A percentile compares a stretch with the other conserved stretches of the same genome.
Conservation (phyloP, 1,140 invertebrate species). For the Hyles vespertilio region DNA sequence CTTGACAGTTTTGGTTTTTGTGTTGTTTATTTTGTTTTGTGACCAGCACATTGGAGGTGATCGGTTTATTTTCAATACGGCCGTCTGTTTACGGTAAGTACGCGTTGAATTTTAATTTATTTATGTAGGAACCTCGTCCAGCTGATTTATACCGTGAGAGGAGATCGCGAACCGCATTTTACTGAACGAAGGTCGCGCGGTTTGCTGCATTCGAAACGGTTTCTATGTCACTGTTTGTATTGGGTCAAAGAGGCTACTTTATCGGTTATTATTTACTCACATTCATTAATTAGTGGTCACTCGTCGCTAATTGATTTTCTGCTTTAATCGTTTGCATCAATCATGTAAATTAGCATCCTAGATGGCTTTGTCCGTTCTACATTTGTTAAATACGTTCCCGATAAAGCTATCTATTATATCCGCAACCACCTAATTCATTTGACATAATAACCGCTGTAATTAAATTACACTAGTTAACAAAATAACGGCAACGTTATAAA, state of each 20-base stretch:
- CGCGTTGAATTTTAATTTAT: slow-evolving; percentile 62
- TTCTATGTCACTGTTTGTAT: slow-evolving; percentile 27
- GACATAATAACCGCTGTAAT: too few species aligned
- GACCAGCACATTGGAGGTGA: slow-evolving; percentile 66
- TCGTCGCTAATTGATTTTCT: slow-evolving; percentile 20
- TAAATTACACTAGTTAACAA: too few species aligned
- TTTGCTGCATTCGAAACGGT: slow-evolving; percentile 33
- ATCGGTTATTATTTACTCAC: slow-evolving; percentile 19
- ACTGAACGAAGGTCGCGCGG: slow-evolving; percentile 52
- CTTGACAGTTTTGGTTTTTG: slow-evolving; percentile 55
- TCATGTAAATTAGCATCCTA: neutral
- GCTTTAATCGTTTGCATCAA: slow-evolving; percentile 11
- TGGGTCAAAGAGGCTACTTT: slow-evolving; percentile 19
- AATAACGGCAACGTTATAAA: too few species aligned
- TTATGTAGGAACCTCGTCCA: slow-evolving; percentile 47
- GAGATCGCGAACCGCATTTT: slow-evolving; percentile 62
- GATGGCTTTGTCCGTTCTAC: too few species aligned
- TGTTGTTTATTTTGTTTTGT: slow-evolving; percentile 65
- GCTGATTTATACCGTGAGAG: slow-evolving; percentile 61
- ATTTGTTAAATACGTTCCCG: too few species aligned
- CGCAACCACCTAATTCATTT: too few species aligned
- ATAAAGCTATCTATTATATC: too few species aligned
- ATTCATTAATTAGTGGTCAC: slow-evolving; percentile 9
- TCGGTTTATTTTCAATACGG: slow-evolving; percentile 62
- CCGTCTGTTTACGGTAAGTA: slow-evolving; percentile 64